These are phyloP conservation scores for Ormyrus nitidulus DNA, from an alignment of 2,888 invertebrate species.

Conservation along the genomic window DNA sequence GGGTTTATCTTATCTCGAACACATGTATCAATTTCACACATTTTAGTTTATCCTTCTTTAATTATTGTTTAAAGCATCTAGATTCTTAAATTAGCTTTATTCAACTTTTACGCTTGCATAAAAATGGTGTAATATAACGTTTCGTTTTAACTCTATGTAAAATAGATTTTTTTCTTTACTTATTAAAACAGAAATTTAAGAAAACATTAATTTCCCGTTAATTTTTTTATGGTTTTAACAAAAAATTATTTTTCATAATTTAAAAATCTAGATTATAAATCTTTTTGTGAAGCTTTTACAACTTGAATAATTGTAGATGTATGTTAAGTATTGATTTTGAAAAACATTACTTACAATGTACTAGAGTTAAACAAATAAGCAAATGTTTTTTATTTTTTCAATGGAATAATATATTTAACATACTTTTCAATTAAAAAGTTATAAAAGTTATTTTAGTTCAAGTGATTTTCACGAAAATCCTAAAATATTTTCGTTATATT, in stretches of 20 bases:
- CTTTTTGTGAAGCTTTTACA: slow-evolving; percentile 13
- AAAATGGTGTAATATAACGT: too few species aligned
- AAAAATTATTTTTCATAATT: background rate
- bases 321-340: too few species aligned
- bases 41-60: slow-evolving; percentile 25
- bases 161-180: too few species aligned
- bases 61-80: slow-evolving; percentile 7
- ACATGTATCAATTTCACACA: slow-evolving; percentile 2
- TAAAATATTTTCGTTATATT: background rate
- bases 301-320: background rate
- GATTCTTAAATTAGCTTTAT: slow-evolving; percentile 34
- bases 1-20: slow-evolving; percentile 40
- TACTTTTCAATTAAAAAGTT: background rate
- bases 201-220: too few species aligned
- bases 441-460: background rate
- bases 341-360: background rate
- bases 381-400: too few species aligned
- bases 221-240: too few species aligned
- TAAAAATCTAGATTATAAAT: slow-evolving; percentile 18
- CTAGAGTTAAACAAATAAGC: background rate
- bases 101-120: background rate
- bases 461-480: background rate
- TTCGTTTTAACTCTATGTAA: too few species aligned
- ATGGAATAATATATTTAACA: too few species aligned
- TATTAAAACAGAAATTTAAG: too few species aligned